phyloP scores from a whole-genome alignment of 53 echinoderm and acorn worm species.

The Luidia sarsii region DNA sequence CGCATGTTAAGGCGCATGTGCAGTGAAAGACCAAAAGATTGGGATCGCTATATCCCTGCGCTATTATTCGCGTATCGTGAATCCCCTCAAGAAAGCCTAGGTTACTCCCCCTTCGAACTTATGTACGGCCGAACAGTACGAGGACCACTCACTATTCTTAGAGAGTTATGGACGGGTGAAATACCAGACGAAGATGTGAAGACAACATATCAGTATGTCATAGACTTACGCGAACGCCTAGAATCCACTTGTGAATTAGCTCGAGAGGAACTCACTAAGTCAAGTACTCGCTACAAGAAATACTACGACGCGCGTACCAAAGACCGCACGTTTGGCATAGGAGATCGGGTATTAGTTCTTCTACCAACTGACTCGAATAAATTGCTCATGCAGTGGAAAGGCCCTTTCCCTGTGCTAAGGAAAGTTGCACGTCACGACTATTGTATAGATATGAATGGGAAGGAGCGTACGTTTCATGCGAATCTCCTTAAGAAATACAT shows the following conservation, averaged over 20 bases:
- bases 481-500: slow-evolving; percentile 40
- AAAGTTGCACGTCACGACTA: slow-evolving; percentile 31
- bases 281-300: not conserved
- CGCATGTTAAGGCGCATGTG: slow-evolving; percentile 60
- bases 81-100: slow-evolving; percentile 43
- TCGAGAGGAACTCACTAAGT: slow-evolving; percentile 20
- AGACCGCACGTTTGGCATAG: not conserved
- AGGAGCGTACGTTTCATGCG: slow-evolving; percentile 38
- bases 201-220: slow-evolving; percentile 55
- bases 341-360: slow-evolving; percentile 30
- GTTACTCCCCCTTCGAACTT: slow-evolving; percentile 37
- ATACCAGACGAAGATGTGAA: slow-evolving; percentile 28
- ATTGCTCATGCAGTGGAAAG: slow-evolving; percentile 52
- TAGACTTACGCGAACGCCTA: slow-evolving; percentile 45
- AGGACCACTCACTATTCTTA: slow-evolving; percentile 49
- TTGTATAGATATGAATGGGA: slow-evolving; percentile 5
- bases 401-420: slow-evolving; percentile 21
- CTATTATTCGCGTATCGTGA: slow-evolving; percentile 53
- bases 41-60: slow-evolving; percentile 49
- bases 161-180: slow-evolving; percentile 48
- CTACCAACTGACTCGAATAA: slow-evolving; percentile 45
- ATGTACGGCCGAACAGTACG: slow-evolving; percentile 15
- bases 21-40: slow-evolving; percentile 49
- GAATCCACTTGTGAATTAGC: slow-evolving; percentile 39
- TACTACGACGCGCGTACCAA: slow-evolving; percentile 46